Conservation (phyloP, 1,140 invertebrate genomes). For the Dysdera silvatica region DNA sequence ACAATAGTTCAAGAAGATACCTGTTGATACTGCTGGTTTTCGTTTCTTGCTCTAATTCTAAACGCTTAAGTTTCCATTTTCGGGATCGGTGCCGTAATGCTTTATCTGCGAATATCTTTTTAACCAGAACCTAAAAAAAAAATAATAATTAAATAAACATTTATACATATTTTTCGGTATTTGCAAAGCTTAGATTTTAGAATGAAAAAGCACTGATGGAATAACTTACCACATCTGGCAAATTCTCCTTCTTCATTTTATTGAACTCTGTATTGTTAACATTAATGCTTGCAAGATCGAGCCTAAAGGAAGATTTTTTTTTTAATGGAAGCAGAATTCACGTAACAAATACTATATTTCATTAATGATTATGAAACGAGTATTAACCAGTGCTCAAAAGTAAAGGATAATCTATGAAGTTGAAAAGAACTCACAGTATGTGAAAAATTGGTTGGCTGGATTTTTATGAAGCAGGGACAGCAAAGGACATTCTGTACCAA, state of each 20-base stretch:
- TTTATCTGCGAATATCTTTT: constrained; percentile 79
- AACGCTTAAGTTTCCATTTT: constrained; percentile 86
- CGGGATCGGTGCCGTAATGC: constrained; percentile 60
- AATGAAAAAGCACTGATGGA: not conserved
- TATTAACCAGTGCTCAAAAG: too few relatives aligned
- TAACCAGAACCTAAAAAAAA: constrained; percentile 62
- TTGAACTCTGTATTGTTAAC: constrained; percentile 84
- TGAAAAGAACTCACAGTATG: too few relatives aligned
- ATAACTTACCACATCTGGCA: constrained; percentile 72
- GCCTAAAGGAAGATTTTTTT: too few relatives aligned
- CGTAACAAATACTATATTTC: too few relatives aligned
- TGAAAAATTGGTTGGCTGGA: too few relatives aligned
- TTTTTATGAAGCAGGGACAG: too few relatives aligned
- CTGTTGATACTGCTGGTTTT: constrained; percentile 59
- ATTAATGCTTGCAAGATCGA: constrained; percentile 79
- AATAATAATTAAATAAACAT: not conserved
- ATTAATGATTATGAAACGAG: too few relatives aligned
- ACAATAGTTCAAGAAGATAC: constrained; percentile 47
- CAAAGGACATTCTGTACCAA: too few relatives aligned
- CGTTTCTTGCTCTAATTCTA: constrained; percentile 55
- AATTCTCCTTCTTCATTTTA: constrained; percentile 58
- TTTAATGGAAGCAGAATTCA: too few relatives aligned
- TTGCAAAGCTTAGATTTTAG: not conserved
- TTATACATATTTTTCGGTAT: not conserved
- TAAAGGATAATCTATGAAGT: too few relatives aligned